A percentile compares a stretch with the other conserved stretches of the same genome.
Conservation (phyloP, 1,140 invertebrate genomes). For the Drosophila nebulosa region DNA sequence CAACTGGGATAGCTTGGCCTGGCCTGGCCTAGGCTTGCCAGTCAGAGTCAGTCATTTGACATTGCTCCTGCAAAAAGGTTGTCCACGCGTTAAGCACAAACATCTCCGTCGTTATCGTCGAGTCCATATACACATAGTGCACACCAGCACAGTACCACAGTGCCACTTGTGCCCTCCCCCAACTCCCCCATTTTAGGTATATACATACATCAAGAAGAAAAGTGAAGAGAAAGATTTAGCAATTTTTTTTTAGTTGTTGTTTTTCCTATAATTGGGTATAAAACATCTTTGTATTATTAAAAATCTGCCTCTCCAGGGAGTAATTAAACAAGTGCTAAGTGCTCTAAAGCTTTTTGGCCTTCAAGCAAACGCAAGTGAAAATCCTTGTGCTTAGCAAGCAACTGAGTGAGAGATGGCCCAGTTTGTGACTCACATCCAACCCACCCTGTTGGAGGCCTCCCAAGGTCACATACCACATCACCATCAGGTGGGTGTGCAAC, state of each 20-base stretch:
- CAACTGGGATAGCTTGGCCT: slow-evolving; percentile 65
- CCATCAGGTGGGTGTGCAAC: slow-evolving; percentile 78
- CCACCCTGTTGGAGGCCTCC: slow-evolving; percentile 82
- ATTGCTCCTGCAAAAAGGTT: slow-evolving; percentile 80
- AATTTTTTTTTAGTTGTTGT: background rate
- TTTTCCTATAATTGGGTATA: background rate
- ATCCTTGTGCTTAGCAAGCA: slow-evolving; percentile 13
- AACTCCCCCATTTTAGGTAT: background rate
- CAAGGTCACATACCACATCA: slow-evolving; percentile 82
- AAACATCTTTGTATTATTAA: background rate
- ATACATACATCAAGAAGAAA: slow-evolving; percentile 11
- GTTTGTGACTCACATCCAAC: slow-evolving; percentile 84
- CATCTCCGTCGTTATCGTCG: slow-evolving; percentile 28
- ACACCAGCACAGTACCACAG: slow-evolving; percentile 16
- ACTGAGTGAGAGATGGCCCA: slow-evolving; percentile 80
- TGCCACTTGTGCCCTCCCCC: background rate
- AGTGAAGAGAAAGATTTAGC: slow-evolving; percentile 3
- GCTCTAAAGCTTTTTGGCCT: slow-evolving; percentile 18
- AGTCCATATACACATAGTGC: slow-evolving; percentile 19
- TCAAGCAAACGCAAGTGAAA: slow-evolving; percentile 15
- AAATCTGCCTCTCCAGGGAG: slow-evolving; percentile 16
- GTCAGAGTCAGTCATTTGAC: slow-evolving; percentile 75
- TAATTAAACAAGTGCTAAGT: slow-evolving; percentile 57
- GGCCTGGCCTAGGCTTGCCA: slow-evolving; percentile 29
- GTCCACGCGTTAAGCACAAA: slow-evolving; percentile 55